A percentile compares a stretch with the other conserved stretches of the same genome.
Conservation (phyloP, 2,888 invertebrate genomes). For the Trisateles emortualis region DNA sequence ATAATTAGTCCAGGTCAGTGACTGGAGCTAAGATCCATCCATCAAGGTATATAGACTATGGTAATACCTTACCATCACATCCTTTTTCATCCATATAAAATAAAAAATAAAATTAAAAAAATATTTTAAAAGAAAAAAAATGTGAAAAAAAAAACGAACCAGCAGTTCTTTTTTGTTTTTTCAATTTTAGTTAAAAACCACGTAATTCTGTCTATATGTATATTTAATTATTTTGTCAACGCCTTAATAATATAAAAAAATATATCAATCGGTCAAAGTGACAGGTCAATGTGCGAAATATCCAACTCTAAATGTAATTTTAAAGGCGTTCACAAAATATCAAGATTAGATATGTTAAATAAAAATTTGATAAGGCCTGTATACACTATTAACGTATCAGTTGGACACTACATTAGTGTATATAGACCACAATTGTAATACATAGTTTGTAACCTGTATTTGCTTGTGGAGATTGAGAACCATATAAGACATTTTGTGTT, state of each 20-base stretch:
- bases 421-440: neutral
- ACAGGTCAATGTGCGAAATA: neutral
- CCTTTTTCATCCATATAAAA: no score
- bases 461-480: neutral
- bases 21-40: no score
- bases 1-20: no score
- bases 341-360: neutral
- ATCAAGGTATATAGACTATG: no score
- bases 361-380: no score
- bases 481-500: slow-evolving; percentile 5
- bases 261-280: neutral
- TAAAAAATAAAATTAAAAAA: no score
- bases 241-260: neutral
- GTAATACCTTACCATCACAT: no score
- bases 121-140: no score
- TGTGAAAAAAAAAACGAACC: neutral
- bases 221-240: slow-evolving; percentile 7
- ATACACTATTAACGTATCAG: no score
- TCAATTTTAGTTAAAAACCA: slow-evolving; percentile 2
- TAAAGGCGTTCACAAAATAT: slow-evolving; percentile 11
- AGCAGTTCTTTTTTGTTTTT: neutral
- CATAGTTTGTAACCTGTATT: slow-evolving; percentile 1
- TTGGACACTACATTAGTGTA: neutral
- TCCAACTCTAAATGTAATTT: no score
- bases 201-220: slow-evolving; percentile 1